A percentile compares a stretch with the other conserved stretches of the same genome.
Evolutionary conservation across 53 echinoderm and acorn worm species (phyloP).

Genomic region (Patiria pectinifera): DNA sequence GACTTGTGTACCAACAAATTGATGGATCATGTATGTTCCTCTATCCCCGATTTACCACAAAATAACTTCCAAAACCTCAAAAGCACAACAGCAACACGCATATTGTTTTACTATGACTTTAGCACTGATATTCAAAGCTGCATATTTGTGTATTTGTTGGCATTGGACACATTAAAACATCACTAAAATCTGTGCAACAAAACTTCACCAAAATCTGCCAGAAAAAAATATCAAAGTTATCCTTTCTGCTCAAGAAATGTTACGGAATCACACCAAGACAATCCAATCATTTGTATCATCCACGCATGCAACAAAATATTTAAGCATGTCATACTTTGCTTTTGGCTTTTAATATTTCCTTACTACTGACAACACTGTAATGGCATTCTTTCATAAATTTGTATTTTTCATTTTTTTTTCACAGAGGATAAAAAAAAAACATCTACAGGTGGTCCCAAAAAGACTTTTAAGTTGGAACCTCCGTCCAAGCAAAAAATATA

Average conservation of each 20-base stretch:
- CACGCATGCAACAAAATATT: too few relatives aligned
- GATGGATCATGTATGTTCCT: neutral
- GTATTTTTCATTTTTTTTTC: neutral
- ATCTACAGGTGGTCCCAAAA: neutral
- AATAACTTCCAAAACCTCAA: neutral
- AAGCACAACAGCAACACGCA: neutral
- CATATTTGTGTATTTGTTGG: neutral
- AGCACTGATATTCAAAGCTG: neutral
- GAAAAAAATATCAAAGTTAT: neutral
- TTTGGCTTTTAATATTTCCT: too few relatives aligned
- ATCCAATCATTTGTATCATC: neutral
- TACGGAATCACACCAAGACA: neutral
- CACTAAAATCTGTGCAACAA: neutral
- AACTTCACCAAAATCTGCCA: neutral
- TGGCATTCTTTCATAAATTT: neutral
- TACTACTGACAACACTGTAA: neutral
- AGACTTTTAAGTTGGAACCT: too few relatives aligned
- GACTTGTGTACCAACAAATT: too few relatives aligned
- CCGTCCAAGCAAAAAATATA: neutral
- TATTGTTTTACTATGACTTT: neutral
- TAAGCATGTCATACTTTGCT: too few relatives aligned
- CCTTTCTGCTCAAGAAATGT: neutral
- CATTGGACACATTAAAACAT: neutral
- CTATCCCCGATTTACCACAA: too few relatives aligned
- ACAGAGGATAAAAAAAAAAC: too few relatives aligned